phyloP scores from a whole-genome alignment of 1,140 invertebrate genomes.

The Leptinotarsa undecemlineata region DNA sequence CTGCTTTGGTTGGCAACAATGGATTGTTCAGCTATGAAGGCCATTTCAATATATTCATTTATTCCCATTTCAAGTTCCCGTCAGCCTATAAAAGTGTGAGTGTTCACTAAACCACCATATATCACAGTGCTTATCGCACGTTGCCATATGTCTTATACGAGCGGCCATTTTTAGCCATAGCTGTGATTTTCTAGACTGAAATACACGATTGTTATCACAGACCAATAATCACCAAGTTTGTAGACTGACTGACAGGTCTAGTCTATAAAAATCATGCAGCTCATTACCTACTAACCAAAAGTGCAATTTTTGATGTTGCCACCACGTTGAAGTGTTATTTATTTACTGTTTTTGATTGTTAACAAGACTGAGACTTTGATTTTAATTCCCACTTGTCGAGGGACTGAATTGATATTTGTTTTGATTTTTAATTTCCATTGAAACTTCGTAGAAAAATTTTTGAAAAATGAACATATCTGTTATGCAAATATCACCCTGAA shows the following conservation, averaged over 20 bases:
- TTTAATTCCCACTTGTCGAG: slow-evolving; percentile 23
- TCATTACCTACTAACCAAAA: slow-evolving; percentile 39
- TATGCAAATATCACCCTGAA: too few relatives aligned
- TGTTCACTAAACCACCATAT: not conserved
- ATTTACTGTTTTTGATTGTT: slow-evolving; percentile 4
- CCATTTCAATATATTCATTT: too few relatives aligned
- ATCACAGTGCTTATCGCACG: slow-evolving; percentile 18
- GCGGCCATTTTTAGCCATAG: slow-evolving; percentile 44
- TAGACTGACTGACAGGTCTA: slow-evolving; percentile 36
- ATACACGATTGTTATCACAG: slow-evolving; percentile 20
- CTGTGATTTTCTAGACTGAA: slow-evolving; percentile 53
- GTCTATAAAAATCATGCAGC: slow-evolving; percentile 38
- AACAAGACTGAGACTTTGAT: slow-evolving; percentile 30
- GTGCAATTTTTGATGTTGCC: slow-evolving; percentile 39
- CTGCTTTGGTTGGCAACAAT: not conserved
- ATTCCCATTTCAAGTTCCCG: too few relatives aligned
- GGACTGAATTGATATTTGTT: not conserved
- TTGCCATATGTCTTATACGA: slow-evolving; percentile 37
- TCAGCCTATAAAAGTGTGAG: not conserved
- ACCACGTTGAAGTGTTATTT: slow-evolving; percentile 23
- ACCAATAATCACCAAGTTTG: slow-evolving; percentile 14
- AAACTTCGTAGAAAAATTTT: too few relatives aligned
- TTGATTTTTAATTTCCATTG: too few relatives aligned
- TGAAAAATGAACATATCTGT: too few relatives aligned
- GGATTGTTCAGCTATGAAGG: not conserved